Evolutionary conservation across 2,113 vertebrate genomes (phyloP).

Genomic region (Mirounga angustirostris): DNA sequence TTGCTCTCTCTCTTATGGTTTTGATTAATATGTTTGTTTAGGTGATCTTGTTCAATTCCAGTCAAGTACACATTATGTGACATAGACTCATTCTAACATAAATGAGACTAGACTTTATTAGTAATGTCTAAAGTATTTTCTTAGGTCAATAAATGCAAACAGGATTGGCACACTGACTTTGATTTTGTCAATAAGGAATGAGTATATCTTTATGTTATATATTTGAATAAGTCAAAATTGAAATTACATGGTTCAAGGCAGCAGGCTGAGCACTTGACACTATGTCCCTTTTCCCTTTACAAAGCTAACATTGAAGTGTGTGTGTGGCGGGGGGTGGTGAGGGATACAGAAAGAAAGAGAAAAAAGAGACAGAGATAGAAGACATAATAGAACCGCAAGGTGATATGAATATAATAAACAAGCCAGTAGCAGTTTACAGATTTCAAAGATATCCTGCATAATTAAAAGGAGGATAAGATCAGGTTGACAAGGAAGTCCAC

Average conservation of each 20-base stretch:
- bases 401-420: not conserved
- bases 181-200: not conserved
- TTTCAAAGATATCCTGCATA: not conserved
- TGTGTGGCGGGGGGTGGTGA: no score
- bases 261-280: fast-evolving
- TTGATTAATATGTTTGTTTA: not conserved
- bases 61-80: not conserved
- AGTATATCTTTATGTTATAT: not conserved
- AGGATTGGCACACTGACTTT: not conserved
- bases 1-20: not conserved
- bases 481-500: not conserved
- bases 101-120: not conserved
- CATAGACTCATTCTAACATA: not conserved
- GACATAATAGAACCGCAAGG: no score
- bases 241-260: not conserved
- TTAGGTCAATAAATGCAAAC: not conserved
- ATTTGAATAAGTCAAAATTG: not conserved
- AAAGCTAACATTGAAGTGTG: not conserved
- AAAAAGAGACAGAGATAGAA: not conserved
- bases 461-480: no score
- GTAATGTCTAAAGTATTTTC: not conserved
- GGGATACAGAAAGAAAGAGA: not conserved
- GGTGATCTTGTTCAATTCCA: not conserved
- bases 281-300: not conserved
- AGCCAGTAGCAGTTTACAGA: not conserved